These are phyloP conservation scores for Tiliacea citrago DNA, from an alignment of 2,888 invertebrate genomes.

Conservation along the genomic window DNA sequence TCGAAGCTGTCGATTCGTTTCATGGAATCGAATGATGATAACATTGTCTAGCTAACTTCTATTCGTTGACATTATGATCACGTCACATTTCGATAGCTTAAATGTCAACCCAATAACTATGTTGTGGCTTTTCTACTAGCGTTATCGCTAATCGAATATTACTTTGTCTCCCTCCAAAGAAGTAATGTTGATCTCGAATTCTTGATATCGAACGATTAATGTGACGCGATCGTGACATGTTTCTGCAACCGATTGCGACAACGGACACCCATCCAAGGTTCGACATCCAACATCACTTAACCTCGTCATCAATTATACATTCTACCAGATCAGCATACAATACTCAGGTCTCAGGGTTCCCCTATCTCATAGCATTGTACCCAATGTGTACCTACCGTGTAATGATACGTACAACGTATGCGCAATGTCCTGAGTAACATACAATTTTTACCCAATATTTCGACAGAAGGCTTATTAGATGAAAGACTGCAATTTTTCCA, in stretches of 20 bases:
- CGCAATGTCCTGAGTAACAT: constrained; percentile 35
- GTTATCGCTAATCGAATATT: too few relatives aligned
- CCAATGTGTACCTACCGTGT: constrained; percentile 42
- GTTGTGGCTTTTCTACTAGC: too few relatives aligned
- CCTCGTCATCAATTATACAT: constrained; percentile 40
- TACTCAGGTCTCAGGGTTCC: constrained; percentile 25
- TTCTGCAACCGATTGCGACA: constrained; percentile 12
- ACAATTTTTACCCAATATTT: constrained; percentile 33
- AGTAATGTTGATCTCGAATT: not conserved
- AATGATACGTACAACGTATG: constrained; percentile 29
- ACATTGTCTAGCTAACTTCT: too few relatives aligned
- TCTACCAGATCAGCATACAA: constrained; percentile 50
- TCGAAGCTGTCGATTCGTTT: too few relatives aligned
- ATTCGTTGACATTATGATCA: too few relatives aligned
- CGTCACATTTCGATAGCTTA: too few relatives aligned
- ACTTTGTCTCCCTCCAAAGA: too few relatives aligned
- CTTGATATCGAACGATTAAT: not conserved
- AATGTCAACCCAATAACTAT: too few relatives aligned
- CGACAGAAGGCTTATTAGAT: not conserved
- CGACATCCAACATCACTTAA: constrained; percentile 13
- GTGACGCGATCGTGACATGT: not conserved
- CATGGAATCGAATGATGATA: too few relatives aligned
- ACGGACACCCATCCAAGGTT: constrained; percentile 26
- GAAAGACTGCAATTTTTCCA: not conserved
- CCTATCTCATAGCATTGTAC: constrained; percentile 42